Evolutionary conservation across 2,113 vertebrate species (phyloP).

Genomic region (Acanthisitta chloris): DNA sequence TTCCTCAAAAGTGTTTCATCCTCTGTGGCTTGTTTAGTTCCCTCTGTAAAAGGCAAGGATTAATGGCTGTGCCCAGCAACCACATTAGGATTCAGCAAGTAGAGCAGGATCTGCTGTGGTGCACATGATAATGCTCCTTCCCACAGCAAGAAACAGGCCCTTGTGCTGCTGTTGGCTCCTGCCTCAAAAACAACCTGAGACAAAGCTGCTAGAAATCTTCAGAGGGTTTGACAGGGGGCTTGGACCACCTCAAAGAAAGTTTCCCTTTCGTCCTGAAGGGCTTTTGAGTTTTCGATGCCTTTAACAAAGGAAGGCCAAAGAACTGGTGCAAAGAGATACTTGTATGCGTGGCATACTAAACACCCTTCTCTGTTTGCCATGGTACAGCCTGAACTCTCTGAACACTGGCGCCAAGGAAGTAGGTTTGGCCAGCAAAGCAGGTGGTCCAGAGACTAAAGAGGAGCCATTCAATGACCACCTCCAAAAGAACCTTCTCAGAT

Average conservation of each 20-base stretch:
- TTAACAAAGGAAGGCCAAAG: constrained; percentile 34
- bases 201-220: constrained; percentile 69
- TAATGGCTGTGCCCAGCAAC: constrained; percentile 25
- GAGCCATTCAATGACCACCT: constrained; percentile 10
- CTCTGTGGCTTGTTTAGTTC: not conserved
- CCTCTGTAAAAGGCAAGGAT: constrained; percentile 16
- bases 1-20: constrained; percentile 51
- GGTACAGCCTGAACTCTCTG: constrained; percentile 67
- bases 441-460: constrained; percentile 67
- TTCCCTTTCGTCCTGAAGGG: constrained; percentile 35
- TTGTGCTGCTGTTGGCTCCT: constrained; percentile 25
- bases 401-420: constrained; percentile 65
- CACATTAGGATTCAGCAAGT: constrained; percentile 31
- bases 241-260: constrained; percentile 68
- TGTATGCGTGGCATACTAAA: constrained; percentile 39
- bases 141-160: constrained; percentile 51
- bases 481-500: constrained; percentile 25
- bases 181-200: constrained; percentile 68
- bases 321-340: constrained; percentile 33
- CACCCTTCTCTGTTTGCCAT: constrained; percentile 48
- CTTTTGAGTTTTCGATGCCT: constrained; percentile 47
- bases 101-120: constrained; percentile 38
- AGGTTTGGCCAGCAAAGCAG: constrained; percentile 70
- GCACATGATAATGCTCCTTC: constrained; percentile 48
- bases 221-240: constrained; percentile 54